Percentiles rank a stretch among this genome's conserved stretches.
These are phyloP conservation scores for Microplitis deprimator DNA, from an alignment of 2,888 invertebrate genomes.

Conservation along the genomic window DNA sequence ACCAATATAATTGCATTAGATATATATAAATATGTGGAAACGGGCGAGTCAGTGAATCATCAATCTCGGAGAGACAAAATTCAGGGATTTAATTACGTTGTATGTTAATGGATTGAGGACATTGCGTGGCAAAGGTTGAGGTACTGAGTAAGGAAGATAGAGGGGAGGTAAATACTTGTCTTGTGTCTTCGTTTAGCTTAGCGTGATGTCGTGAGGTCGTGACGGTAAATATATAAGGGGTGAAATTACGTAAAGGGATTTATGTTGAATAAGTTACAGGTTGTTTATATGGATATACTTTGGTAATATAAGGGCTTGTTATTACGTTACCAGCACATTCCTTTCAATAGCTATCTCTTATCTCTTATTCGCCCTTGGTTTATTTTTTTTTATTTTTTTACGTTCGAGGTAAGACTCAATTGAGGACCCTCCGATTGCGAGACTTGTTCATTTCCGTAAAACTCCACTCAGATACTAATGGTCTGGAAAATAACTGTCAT, in stretches of 20 bases:
- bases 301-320: neutral
- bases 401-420: neutral
- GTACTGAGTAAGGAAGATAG: neutral
- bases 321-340: neutral
- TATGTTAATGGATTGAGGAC: constrained; percentile 52
- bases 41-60: constrained; percentile 14
- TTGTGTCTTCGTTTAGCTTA: neutral
- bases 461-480: constrained; percentile 15
- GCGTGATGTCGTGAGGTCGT: constrained; percentile 1
- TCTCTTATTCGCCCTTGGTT: neutral
- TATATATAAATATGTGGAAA: neutral
- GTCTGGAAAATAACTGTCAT: neutral
- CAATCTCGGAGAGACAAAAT: constrained; percentile 33
- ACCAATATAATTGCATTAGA: neutral
- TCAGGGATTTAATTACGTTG: constrained; percentile 53
- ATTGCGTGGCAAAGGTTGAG: constrained; percentile 28
- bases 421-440: neutral
- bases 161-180: neutral
- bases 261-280: neutral
- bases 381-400: neutral
- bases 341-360: neutral
- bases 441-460: neutral
- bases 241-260: neutral
- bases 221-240: neutral
- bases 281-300: neutral